Base-by-base conservation (phyloP, 2,797 vertebrate species). In the Synanceia verrucosa region DNA sequence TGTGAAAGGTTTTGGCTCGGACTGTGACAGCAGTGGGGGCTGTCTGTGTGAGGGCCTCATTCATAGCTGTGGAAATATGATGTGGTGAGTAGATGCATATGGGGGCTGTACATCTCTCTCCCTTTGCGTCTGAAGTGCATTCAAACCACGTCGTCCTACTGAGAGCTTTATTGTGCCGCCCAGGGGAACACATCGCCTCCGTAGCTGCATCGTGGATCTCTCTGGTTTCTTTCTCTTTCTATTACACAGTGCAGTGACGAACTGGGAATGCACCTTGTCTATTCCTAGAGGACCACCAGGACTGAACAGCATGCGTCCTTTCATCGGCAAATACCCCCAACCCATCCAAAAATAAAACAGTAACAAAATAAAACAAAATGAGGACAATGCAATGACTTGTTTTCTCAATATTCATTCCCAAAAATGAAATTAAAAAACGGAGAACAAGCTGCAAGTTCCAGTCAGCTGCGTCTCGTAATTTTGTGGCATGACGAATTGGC, bases 31-130 rank as follows among this genome's bases (percentile, higher is more conserved):
- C 78, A 79, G 70, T 78, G 83, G 81, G 78, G 82, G 77, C 81
- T 76, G 79, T 81, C 76, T 85, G 83, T 86, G 80, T 85, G 83
- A 89, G 81, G 82, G 82, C 80, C 84, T 81, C 86, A 89, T 89
- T 92, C 93, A 91, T 90, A 81, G 84, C 84, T 65, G 74, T 90
- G 86, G 88, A 94, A 91, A 93, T 91, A 90, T 91, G 89, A 92
- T 91, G 92, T 90, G 90, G 90, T 91, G 88, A 89, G 84, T 83
- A 67, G 68, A 86, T 86, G 83, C 89, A 90, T 88, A 89, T 89
- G 86, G 90, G n/a, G 74, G 64, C 84, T 81, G 85, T 78, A 81
- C 86, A 87, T 89, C 78, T 76, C 83, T 84, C 62, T 68, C 69
- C 31, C 74, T 72, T 69, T 83, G 73, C 50, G 75, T 94, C 85